Conservation (phyloP, 2,888 invertebrate species). For the Phalera bucephala region DNA sequence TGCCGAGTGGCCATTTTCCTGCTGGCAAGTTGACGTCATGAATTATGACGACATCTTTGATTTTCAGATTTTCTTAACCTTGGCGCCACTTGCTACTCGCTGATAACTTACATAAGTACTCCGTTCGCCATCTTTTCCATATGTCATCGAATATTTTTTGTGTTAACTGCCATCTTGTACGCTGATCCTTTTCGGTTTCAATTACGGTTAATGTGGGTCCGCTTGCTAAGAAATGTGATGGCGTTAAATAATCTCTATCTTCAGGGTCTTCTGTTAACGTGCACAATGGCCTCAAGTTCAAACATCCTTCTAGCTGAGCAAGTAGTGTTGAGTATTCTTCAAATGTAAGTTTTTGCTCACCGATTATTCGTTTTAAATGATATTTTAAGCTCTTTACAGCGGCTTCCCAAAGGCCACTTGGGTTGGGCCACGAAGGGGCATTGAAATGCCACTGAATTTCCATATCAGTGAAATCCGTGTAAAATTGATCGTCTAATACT, state of each 20-base stretch:
- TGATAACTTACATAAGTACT: slow-evolving; percentile 6
- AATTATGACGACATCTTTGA: slow-evolving; percentile 7
- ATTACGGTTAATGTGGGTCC: background rate
- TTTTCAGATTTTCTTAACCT: slow-evolving; percentile 1
- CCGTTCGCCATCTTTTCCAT: slow-evolving; percentile 5
- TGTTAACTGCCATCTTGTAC: slow-evolving; percentile 7
- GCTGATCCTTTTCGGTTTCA: slow-evolving; percentile 1
- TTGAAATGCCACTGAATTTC: too few relatives aligned
- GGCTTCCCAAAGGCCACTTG: too few relatives aligned
- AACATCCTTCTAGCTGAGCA: slow-evolving; percentile 3
- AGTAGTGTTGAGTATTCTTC: slow-evolving; percentile 4
- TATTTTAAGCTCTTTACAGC: slow-evolving; percentile 1
- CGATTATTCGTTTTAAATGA: background rate
- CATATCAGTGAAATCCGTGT: too few relatives aligned
- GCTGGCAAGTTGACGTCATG: slow-evolving; percentile 8
- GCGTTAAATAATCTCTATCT: slow-evolving; percentile 1
- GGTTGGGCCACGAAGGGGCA: too few relatives aligned
- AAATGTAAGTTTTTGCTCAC: background rate
- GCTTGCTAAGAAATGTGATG: slow-evolving; percentile 1
- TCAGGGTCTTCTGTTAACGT: slow-evolving; percentile 1
- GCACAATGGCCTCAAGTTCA: background rate
- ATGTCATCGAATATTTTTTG: slow-evolving; percentile 2
- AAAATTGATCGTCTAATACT: too few relatives aligned
- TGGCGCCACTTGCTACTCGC: slow-evolving; percentile 4
- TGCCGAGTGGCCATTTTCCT: slow-evolving; percentile 6